These are phyloP conservation scores for Buceros bicornis DNA, from an alignment of 2,797 vertebrate genomes.

Conservation along the genomic window DNA sequence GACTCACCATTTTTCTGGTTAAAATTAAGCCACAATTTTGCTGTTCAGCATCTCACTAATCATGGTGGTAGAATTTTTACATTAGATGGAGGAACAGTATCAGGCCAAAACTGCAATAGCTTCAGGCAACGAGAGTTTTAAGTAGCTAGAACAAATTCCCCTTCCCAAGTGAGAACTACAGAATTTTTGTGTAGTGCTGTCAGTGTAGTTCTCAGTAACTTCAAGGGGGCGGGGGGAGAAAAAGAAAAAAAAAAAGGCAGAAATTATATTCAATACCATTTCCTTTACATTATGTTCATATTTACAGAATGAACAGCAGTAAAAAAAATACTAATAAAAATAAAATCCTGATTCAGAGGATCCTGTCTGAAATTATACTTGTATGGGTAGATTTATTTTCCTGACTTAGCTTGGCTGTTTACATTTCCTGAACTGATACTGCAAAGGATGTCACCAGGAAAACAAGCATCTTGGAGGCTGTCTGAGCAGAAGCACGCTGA, in stretches of 20 bases:
- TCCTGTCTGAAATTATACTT: background rate
- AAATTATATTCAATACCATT: background rate
- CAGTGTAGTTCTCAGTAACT: background rate
- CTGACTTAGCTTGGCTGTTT: background rate
- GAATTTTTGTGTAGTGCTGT: background rate
- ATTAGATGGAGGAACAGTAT: background rate
- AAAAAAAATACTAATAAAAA: background rate
- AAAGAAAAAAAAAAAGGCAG: background rate
- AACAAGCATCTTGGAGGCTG: background rate
- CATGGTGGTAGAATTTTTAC: background rate
- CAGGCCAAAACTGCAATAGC: background rate
- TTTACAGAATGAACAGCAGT: background rate
- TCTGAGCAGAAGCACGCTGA: constrained; percentile 1
- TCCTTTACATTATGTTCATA: background rate
- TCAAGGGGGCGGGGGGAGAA: accelerated
- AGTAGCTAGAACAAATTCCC: background rate
- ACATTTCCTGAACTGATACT: background rate
- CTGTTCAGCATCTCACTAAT: background rate
- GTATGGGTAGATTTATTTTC: background rate
- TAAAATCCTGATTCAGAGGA: background rate
- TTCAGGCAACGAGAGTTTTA: background rate
- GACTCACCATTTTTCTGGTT: background rate
- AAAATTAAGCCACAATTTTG: background rate
- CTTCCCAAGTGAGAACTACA: background rate
- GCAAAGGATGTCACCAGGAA: background rate